Base-by-base conservation (phyloP, 2,797 vertebrate genomes). In the Pangasius sanitwongsei region DNA sequence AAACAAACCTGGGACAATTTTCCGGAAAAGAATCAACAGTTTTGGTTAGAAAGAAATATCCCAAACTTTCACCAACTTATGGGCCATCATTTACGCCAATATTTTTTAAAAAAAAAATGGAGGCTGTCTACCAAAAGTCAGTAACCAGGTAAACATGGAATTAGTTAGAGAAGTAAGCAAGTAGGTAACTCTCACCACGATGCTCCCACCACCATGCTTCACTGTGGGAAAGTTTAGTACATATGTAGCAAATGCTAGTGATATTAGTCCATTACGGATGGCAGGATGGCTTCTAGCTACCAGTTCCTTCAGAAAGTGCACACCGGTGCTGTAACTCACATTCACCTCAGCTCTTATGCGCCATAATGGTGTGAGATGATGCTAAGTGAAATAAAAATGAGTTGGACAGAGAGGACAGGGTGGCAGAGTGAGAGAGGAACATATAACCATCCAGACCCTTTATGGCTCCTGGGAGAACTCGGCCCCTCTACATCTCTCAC, bases 401-500 rank as follows among this genome's bases (percentile, higher is more conserved):
- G 53, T 7, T 23, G 31, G 34, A 16, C 13, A 2, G 80, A 15
- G 80, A 63, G 57, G n/a, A 81, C 53, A 59, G 23, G 7, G 48
- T 16, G 53, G 23, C 25, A 13, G 37, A 77, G 37, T n/a, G 37
- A 55, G 78, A 25, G 50, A 91, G 82, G 65, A 92, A 92, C 57
- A 87, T 83, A 69, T 63, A 67, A 57, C 53, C 85, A 86, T 87
- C 89, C 75, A 86, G 69, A 88, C 25, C 77, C 86, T 84, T 77
- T 69, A 91, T 86, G 65, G 25, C 88, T 80, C 82, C 18, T 86
- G 28, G 25, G 88, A 90, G 86, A 91, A 77, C 88, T 86, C 80
- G 48, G 41, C 50, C 31, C 82, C 89, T 92, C 87, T 90, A 83
- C 88, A 87, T 90, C 82, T 88, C 74, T 91, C 87, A 86, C 88